phyloP scores from a whole-genome alignment of 1,140 invertebrate genomes.

The Coenobita brevimanus region DNA sequence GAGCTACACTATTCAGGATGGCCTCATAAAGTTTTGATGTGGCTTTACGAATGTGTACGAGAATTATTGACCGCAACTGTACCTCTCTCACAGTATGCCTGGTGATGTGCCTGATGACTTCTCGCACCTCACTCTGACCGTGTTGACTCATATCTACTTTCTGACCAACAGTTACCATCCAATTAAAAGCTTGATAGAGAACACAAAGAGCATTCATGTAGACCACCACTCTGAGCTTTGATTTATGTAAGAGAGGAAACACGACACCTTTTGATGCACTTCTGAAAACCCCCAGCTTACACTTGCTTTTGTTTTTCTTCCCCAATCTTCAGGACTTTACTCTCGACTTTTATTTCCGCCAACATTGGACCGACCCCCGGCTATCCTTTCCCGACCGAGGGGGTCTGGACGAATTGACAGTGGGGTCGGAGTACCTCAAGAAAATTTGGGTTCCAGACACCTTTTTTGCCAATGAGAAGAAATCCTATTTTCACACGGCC shows the following conservation, averaged over 20 bases:
- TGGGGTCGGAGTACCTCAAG: slow-evolving; percentile 95
- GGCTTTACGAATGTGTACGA: no score
- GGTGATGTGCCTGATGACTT: slow-evolving; percentile 46
- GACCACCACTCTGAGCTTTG: slow-evolving; percentile 21
- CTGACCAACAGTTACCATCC: slow-evolving; percentile 67
- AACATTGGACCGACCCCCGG: slow-evolving; percentile 77
- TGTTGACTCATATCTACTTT: slow-evolving; percentile 61
- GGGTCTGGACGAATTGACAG: slow-evolving; percentile 74
- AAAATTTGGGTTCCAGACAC: slow-evolving; percentile 99
- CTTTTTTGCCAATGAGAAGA: slow-evolving; percentile 98
- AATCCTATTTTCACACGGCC: slow-evolving; percentile 97
- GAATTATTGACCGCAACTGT: slow-evolving; percentile 10
- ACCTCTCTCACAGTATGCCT: slow-evolving; percentile 45
- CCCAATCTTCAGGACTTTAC: slow-evolving; percentile 77
- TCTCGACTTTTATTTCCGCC: slow-evolving; percentile 78
- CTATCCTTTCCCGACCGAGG: slow-evolving; percentile 74
- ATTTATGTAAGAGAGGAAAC: slow-evolving; percentile 3
- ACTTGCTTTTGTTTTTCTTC: slow-evolving; percentile 68
- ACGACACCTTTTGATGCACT: slow-evolving; percentile 15
- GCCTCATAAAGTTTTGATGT: no score
- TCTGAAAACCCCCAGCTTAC: slow-evolving; percentile 57
- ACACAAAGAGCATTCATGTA: slow-evolving; percentile 23
- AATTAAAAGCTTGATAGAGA: slow-evolving; percentile 29
- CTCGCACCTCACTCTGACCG: slow-evolving; percentile 35
- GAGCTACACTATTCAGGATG: no score